These are phyloP conservation scores for Cricetomys ansorgei DNA, from an alignment of 2,113 vertebrate genomes.

Conservation along the genomic window DNA sequence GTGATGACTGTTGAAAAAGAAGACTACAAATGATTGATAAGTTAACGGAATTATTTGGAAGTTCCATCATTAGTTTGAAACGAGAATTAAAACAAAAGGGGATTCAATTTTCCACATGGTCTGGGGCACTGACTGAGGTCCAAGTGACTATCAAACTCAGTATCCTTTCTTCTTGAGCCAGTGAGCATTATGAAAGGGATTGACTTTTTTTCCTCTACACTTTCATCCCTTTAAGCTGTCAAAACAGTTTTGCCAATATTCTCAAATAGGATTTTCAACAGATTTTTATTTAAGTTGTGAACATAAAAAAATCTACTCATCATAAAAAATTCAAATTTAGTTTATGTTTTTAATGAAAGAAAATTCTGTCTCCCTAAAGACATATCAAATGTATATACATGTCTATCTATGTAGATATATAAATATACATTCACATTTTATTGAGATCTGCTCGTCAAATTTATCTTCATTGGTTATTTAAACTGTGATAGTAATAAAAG, in stretches of 20 bases:
- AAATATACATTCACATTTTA: neutral
- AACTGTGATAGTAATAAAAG: neutral
- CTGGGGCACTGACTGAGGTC: neutral
- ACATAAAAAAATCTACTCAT: slow-evolving; percentile 44
- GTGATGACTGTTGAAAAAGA: neutral
- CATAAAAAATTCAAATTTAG: slow-evolving; percentile 51
- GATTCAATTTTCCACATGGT: slow-evolving; percentile 58
- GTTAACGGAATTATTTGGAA: slow-evolving; percentile 38
- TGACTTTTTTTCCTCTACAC: slow-evolving; percentile 64
- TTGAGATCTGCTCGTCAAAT: neutral
- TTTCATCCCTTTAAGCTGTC: slow-evolving; percentile 65
- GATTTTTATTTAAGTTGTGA: slow-evolving; percentile 58
- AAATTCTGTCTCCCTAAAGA: neutral
- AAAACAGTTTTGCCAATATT: slow-evolving; percentile 77
- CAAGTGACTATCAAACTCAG: neutral
- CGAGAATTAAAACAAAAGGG: slow-evolving; percentile 44
- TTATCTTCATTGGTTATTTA: neutral
- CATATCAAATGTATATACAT: neutral
- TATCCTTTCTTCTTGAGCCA: slow-evolving; percentile 3
- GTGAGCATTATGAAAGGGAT: neutral
- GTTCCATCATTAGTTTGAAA: slow-evolving; percentile 22
- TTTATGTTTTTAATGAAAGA: slow-evolving; percentile 18
- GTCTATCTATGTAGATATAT: neutral
- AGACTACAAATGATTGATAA: neutral
- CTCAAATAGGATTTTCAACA: slow-evolving; percentile 49